Percentiles rank a stretch among this genome's conserved stretches.
phyloP scores from a whole-genome alignment of 2,888 invertebrate genomes.

The Drosophila bunnanda region DNA sequence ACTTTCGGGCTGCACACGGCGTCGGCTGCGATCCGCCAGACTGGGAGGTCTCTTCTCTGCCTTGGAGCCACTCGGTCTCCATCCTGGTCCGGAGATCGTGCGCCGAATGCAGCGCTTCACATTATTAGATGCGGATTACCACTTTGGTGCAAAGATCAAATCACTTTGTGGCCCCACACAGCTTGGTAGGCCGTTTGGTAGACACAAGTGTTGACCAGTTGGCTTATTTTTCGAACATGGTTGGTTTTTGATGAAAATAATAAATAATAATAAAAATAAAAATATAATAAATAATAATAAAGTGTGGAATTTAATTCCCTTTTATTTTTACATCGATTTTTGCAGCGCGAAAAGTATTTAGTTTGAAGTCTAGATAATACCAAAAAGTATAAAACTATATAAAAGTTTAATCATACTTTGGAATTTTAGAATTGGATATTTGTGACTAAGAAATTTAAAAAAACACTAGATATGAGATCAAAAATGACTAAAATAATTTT shows the following conservation, averaged over 20 bases:
- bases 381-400: too few relatives aligned
- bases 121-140: constrained; percentile 83
- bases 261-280: too few relatives aligned
- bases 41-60: constrained; percentile 55
- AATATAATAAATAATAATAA: too few relatives aligned
- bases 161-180: constrained; percentile 70
- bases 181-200: constrained; percentile 19
- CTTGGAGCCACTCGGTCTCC: constrained; percentile 68
- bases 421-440: too few relatives aligned
- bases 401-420: too few relatives aligned
- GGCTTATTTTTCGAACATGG: constrained; percentile 24
- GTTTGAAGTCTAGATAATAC: too few relatives aligned
- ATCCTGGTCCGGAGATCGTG: constrained; percentile 71
- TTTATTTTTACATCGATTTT: background rate
- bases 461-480: too few relatives aligned
- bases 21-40: constrained; percentile 32
- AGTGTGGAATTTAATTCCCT: background rate
- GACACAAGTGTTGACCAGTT: constrained; percentile 57
- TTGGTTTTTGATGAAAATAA: background rate
- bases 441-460: too few relatives aligned
- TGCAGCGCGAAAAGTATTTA: too few relatives aligned
- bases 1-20: constrained; percentile 61
- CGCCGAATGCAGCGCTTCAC: constrained; percentile 81
- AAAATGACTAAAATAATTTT: too few relatives aligned
- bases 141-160: constrained; percentile 79